Evolutionary conservation across 2,888 invertebrate species (phyloP).

Genomic region (Netelia inedita): DNA sequence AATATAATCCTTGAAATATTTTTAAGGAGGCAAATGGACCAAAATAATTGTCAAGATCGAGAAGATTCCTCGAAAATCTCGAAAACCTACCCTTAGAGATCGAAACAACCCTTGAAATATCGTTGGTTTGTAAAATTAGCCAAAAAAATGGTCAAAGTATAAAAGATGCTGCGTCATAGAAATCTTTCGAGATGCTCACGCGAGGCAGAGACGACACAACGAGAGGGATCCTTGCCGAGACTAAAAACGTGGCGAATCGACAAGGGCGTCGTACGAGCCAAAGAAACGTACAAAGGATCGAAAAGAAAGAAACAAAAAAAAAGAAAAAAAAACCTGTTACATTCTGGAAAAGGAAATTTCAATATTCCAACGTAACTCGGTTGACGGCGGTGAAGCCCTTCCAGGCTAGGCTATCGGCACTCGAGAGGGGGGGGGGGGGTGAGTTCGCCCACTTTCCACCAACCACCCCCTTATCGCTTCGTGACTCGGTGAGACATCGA

Average conservation of each 20-base stretch:
- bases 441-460: constrained; percentile 42
- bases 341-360: constrained; percentile 79
- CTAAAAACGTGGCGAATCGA: background rate
- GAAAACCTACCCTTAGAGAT: too few relatives aligned
- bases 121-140: too few relatives aligned
- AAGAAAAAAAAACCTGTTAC: constrained; percentile 77
- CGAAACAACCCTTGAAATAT: too few relatives aligned
- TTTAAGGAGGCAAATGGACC: too few relatives aligned
- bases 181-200: background rate
- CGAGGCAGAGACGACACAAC: background rate
- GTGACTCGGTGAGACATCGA: constrained; percentile 82
- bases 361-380: constrained; percentile 77
- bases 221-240: background rate
- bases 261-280: background rate
- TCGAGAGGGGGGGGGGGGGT: constrained; percentile 53
- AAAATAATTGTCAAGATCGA: too few relatives aligned
- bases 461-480: constrained; percentile 69
- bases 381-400: constrained; percentile 27
- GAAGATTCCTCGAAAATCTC: too few relatives aligned
- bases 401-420: constrained; percentile 69
- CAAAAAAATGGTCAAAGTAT: too few relatives aligned
- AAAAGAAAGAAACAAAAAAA: constrained; percentile 42
- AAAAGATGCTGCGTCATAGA: too few relatives aligned
- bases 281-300: constrained; percentile 48
- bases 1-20: too few relatives aligned